phyloP scores from a whole-genome alignment of 2,888 invertebrate species.

The Arge pagana region DNA sequence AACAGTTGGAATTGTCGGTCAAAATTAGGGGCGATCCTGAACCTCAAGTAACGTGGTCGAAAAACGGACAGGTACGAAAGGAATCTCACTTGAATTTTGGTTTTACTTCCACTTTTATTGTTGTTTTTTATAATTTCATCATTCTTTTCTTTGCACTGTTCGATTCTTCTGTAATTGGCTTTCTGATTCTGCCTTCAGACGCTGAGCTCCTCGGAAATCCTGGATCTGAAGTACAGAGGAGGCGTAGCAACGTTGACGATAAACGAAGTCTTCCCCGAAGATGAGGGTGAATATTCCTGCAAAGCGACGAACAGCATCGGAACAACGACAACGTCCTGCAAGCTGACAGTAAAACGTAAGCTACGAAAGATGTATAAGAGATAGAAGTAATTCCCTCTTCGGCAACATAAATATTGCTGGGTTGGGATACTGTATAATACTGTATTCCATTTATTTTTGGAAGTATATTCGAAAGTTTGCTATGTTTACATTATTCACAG shows the following conservation, averaged over 20 bases:
- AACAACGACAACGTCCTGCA: conserved; percentile 81
- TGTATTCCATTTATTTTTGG: not conserved
- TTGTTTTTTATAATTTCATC: not conserved
- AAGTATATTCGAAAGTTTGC: too few relatives aligned
- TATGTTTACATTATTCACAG: conserved; percentile 58
- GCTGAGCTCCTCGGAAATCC: conserved; percentile 77
- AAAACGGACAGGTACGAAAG: conserved; percentile 74
- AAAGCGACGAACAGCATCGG: conserved; percentile 92
- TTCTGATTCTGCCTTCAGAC: conserved; percentile 48
- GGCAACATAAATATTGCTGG: not conserved
- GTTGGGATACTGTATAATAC: not conserved
- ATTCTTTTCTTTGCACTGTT: conserved; percentile 21
- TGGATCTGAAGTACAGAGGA: conserved; percentile 91
- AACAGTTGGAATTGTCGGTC: conserved; percentile 79
- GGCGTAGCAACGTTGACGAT: conserved; percentile 86
- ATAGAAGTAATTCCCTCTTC: not conserved
- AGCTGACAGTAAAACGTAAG: conserved; percentile 82
- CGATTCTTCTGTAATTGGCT: conserved; percentile 20
- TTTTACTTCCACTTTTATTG: not conserved
- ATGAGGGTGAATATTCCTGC: conserved; percentile 88
- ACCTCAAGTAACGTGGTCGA: conserved; percentile 88
- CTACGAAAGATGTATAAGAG: conserved; percentile 39
- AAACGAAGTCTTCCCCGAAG: conserved; percentile 93
- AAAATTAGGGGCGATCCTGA: conserved; percentile 91
- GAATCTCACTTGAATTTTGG: not conserved